Base-by-base conservation (phyloP, 2,113 vertebrate genomes). In the Rhinolophus ferrumequinum region DNA sequence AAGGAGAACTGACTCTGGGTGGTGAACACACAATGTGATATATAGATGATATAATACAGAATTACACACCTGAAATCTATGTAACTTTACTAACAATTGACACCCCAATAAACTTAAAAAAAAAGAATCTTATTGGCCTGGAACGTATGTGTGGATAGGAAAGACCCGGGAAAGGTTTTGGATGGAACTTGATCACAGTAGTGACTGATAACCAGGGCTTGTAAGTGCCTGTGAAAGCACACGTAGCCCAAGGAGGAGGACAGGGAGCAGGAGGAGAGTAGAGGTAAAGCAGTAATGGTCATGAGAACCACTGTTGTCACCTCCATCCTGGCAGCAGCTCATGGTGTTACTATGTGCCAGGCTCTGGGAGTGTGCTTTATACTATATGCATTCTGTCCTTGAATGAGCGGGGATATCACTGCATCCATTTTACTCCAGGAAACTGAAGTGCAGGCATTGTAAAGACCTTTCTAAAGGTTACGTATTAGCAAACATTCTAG, bases 241-340 rank as follows among this genome's bases (percentile, higher is more conserved):
- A 8, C 0, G 12, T 6, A 19, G 30, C 6, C 6, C 3, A 35
- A 54, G 50, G 10, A 69, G 8, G 8, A 22, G 33, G 14, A 30
- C 41, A 6, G 21, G 54, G 38, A 73, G 24, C 13, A 13, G 28
- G 30, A 19, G 21, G 9, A 1, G 30, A 18, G 52, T 1, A 8
- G 52, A 26, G 38, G 26, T 0, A 7, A 19, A 13, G 16, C 0
- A 10, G 11, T 14, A 9, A 8, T 3, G 16, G 41, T 11, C 6
- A 15, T 9, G 0, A 9, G 1, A 35, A 18, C 14, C 64, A 12
- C 0, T 8, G 58, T 2, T 0, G 19, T 1, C 28, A 21, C 12
- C 69, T 8, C 0, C 14, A 44, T 8, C 1, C 19, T 2, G 8
- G 30, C 0, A 1, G 21, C 33, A 8, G 50, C 24, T 60, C 24